These are phyloP conservation scores for Diplolepis rosae DNA, from an alignment of 2,888 invertebrate species.

Conservation along the genomic window DNA sequence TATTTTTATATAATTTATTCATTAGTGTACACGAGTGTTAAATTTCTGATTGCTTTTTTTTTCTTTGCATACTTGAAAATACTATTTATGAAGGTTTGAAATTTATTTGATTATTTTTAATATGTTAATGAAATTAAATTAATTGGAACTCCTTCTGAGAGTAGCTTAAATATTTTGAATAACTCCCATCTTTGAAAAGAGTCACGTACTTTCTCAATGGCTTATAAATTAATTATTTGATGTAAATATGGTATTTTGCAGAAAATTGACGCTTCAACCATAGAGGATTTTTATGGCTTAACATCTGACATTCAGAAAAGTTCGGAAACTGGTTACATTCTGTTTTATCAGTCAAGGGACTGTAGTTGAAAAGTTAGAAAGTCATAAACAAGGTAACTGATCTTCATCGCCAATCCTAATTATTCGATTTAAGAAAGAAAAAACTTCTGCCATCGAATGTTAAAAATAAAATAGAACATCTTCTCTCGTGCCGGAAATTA, in stretches of 20 bases:
- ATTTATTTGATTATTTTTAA: neutral
- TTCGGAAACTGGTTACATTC: conserved; percentile 99
- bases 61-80: neutral
- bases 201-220: too few relatives aligned
- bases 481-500: neutral
- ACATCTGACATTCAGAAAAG: conserved; percentile 99
- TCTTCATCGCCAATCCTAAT: neutral
- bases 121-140: neutral
- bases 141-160: too few relatives aligned
- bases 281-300: conserved; percentile 99
- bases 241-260: conserved; percentile 73
- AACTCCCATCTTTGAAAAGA: too few relatives aligned
- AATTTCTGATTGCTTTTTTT: neutral
- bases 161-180: too few relatives aligned
- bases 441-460: neutral
- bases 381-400: conserved; percentile 12
- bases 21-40: neutral
- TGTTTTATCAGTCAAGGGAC: conserved; percentile 98
- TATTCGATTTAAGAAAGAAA: neutral
- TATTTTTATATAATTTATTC: conserved; percentile 4
- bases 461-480: conserved; percentile 13
- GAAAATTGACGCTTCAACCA: conserved; percentile 99
- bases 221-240: conserved; percentile 31
- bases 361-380: conserved; percentile 72
- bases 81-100: too few relatives aligned